These are phyloP conservation scores for Drosophila obscura DNA, from an alignment of 1,140 invertebrate species.

Conservation along the genomic window DNA sequence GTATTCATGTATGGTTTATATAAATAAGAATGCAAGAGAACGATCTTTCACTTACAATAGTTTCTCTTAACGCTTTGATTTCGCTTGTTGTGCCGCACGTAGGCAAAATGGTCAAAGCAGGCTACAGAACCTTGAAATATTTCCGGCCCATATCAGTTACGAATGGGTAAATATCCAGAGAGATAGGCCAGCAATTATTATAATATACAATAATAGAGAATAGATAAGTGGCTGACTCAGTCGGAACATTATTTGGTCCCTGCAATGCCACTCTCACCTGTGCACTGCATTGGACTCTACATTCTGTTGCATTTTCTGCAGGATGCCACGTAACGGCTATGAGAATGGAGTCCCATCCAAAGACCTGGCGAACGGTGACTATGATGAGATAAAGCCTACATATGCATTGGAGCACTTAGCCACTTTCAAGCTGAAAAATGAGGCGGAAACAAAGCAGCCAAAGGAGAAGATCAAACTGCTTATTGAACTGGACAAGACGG, in stretches of 20 bases:
- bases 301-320: background rate
- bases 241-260: too few species aligned
- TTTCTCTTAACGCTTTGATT: slow-evolving; percentile 24
- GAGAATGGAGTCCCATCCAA: slow-evolving; percentile 59
- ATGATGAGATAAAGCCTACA: slow-evolving; percentile 70
- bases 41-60: slow-evolving; percentile 18
- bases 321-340: slow-evolving; percentile 74
- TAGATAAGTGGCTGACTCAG: slow-evolving; percentile 5
- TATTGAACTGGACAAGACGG: slow-evolving; percentile 72
- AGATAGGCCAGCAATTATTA: slow-evolving; percentile 15
- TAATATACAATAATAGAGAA: background rate
- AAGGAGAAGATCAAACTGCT: slow-evolving; percentile 79
- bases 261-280: background rate
- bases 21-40: background rate
- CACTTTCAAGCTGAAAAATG: slow-evolving; percentile 77
- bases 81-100: slow-evolving; percentile 1
- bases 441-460: slow-evolving; percentile 66
- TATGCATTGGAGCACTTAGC: slow-evolving; percentile 79
- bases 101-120: slow-evolving; percentile 57
- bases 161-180: slow-evolving; percentile 53
- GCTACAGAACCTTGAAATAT: slow-evolving; percentile 64
- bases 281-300: too few species aligned
- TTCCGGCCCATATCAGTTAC: slow-evolving; percentile 58
- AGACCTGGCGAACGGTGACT: slow-evolving; percentile 29
- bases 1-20: background rate